Conservation (phyloP, 2,797 vertebrate species). For the Apodemus agrarius region DNA sequence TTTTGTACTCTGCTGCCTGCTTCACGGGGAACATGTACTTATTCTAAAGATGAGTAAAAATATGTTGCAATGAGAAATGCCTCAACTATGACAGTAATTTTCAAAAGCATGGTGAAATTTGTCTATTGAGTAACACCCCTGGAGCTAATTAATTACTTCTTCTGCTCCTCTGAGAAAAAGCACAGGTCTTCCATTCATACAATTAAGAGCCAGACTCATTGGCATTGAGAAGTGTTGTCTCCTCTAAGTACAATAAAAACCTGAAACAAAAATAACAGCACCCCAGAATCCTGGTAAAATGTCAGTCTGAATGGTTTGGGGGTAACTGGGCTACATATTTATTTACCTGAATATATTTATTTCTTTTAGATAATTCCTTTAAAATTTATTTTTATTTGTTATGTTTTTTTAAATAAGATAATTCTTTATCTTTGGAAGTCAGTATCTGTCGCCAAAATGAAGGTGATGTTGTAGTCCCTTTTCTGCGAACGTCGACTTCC, state of each 20-base stretch:
- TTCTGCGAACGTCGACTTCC: background rate
- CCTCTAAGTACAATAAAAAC: background rate
- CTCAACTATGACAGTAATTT: conserved; percentile 7
- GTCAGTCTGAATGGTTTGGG: background rate
- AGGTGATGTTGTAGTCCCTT: background rate
- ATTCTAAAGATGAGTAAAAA: conserved; percentile 15
- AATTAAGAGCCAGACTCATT: background rate
- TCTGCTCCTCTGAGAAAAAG: background rate
- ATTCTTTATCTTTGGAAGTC: conserved; percentile 13
- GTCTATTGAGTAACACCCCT: background rate
- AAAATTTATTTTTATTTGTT: background rate
- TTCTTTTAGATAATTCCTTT: background rate
- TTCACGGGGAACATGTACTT: conserved; percentile 1
- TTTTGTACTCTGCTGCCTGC: background rate
- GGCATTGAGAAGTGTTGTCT: background rate
- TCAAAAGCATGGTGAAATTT: conserved; percentile 32
- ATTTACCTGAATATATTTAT: background rate
- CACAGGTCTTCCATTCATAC: background rate
- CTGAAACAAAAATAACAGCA: background rate
- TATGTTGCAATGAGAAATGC: conserved; percentile 33
- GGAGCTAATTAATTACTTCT: background rate
- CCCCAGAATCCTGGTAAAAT: background rate
- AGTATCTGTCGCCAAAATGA: background rate
- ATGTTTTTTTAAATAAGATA: background rate
- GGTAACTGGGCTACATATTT: background rate